Conservation (phyloP, 2,797 vertebrate genomes). For the Emys orbicularis region DNA sequence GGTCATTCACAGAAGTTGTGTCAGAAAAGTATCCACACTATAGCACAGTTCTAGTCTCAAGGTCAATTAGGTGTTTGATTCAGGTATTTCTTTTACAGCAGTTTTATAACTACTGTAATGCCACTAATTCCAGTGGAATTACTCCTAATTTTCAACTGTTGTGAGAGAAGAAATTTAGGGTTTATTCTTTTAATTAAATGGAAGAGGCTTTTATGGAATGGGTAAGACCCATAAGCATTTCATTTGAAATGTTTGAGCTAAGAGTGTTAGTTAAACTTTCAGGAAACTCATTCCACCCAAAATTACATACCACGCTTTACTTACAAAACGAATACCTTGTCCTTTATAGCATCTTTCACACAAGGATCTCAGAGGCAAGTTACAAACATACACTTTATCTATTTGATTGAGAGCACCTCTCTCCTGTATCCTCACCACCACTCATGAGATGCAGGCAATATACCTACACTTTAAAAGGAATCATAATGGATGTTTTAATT, state of each 20-base stretch:
- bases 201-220: constrained; percentile 24
- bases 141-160: constrained; percentile 32
- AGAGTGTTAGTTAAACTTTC: neutral
- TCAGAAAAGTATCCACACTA: constrained; percentile 13
- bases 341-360: neutral
- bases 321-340: neutral
- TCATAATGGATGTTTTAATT: constrained; percentile 35
- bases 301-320: neutral
- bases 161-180: constrained; percentile 12
- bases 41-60: constrained; percentile 58
- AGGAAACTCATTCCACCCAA: constrained; percentile 2
- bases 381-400: neutral
- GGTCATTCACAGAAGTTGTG: constrained; percentile 28
- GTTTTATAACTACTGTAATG: constrained; percentile 51
- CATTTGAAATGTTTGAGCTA: neutral
- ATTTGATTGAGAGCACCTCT: neutral
- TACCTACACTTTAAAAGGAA: constrained; percentile 11
- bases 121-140: constrained; percentile 34
- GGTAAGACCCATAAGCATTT: neutral
- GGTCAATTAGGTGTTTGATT: constrained; percentile 62
- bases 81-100: constrained; percentile 57
- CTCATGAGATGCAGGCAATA: neutral
- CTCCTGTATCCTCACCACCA: constrained; percentile 10
- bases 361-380: neutral
- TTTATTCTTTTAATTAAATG: constrained; percentile 13